Percentiles rank a stretch among this genome's conserved stretches.
Conservation (phyloP, 2,113 vertebrate genomes). For the Paedocypris sp. region DNA sequence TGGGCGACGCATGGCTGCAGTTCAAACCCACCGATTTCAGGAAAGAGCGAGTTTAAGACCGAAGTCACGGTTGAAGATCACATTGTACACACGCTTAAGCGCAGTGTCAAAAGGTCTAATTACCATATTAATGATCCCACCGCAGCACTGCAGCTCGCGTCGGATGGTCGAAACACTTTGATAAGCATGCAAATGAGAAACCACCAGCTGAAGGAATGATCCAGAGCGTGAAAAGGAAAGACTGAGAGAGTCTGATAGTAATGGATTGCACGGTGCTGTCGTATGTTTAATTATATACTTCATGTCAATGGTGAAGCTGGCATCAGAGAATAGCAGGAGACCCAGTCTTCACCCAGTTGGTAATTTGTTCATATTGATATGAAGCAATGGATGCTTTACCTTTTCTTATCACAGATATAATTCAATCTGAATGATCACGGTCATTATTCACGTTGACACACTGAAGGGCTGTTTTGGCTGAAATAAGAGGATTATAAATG, state of each 20-base stretch:
- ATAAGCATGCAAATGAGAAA: conserved; percentile 70
- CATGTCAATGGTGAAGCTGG: conserved; percentile 28
- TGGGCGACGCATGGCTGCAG: too few species aligned
- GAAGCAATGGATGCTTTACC: too few species aligned
- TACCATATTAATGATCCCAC: conserved; percentile 75
- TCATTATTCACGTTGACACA: too few species aligned
- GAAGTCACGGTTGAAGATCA: conserved; percentile 44
- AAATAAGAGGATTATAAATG: too few species aligned
- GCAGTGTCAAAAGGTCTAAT: conserved; percentile 52
- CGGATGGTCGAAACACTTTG: conserved; percentile 68
- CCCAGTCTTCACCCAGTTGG: conserved; percentile 23
- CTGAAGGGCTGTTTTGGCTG: too few species aligned
- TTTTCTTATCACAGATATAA: conserved; percentile 24
- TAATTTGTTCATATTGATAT: too few species aligned
- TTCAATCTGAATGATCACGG: too few species aligned
- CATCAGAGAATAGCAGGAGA: conserved; percentile 13
- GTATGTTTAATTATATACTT: conserved; percentile 55
- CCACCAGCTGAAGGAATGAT: conserved; percentile 63
- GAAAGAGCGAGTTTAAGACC: conserved; percentile 21
- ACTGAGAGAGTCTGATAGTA: conserved; percentile 28
- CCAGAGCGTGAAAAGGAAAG: conserved; percentile 40
- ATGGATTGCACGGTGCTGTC: conserved; percentile 56
- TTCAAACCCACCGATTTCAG: too few species aligned
- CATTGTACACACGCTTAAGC: conserved; percentile 44
- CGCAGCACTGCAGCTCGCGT: conserved; percentile 64